Base-by-base conservation (phyloP, 2,797 vertebrate genomes). In the Poecilia gillii region DNA sequence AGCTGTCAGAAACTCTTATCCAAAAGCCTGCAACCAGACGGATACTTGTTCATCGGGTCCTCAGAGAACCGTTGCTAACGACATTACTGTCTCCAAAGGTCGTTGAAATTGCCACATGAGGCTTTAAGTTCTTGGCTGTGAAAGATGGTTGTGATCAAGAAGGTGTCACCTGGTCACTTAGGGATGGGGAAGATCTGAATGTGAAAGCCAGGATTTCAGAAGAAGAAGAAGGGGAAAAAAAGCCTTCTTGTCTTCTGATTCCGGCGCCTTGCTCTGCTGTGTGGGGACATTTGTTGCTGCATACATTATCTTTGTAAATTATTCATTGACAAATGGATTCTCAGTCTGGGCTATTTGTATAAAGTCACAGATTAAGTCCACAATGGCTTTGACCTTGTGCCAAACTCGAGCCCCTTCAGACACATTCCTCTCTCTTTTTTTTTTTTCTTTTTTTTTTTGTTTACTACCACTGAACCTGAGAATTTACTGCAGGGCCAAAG, bases 1-100 rank as follows among this genome's bases (percentile, higher is more conserved):
- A 94, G 92, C 94, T 95, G 91, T 94, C 90, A 80, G 82, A 93
- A 93, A 90, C 89, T 92, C 88, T 91, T 87, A 88, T 90, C 89
- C 92, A 90, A 88, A 88, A 93, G 91, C 86, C 88, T 89, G 88
- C 13, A 78, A 88, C 87, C 85, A 79, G 78, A 45, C 78, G 8
- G 81, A 84, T 85, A 86, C 90, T 90, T 76, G 84, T 83, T 82
- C 90, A 77, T 77, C 55, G 12, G 84, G 81, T 79, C 90, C 88
- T 87, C 46, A 36, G 90, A 93, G 93, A 91, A 84, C 81, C 81
- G 70, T 91, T 79, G 84, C 89, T 86, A 81, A 84, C 79, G 86
- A 79, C 88, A 87, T 90, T 92, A 91, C 90, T 89, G 90, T 94
- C 90, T 92, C 82, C 88, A 90, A 92, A 90, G 89, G 91, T 91